Evolutionary conservation across 2,888 invertebrate genomes (phyloP).

Genomic region (Temnothorax unifasciatus): DNA sequence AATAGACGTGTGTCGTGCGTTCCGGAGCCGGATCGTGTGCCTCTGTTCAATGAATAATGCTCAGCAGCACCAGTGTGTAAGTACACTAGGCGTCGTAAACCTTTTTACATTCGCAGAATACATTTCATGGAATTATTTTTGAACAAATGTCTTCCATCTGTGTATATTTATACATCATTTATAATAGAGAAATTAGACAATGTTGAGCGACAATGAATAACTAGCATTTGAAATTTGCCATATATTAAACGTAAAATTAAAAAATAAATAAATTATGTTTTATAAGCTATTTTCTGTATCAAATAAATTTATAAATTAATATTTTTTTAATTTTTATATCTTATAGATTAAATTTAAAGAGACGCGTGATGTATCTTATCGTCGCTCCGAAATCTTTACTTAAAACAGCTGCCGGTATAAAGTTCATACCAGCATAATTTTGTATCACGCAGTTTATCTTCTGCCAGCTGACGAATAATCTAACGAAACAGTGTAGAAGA

Average conservation of each 20-base stretch:
- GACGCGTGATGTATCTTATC: background rate
- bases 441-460: background rate
- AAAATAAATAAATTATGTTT: background rate
- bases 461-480: background rate
- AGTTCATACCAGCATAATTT: background rate
- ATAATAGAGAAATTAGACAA: background rate
- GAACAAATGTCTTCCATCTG: background rate
- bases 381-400: background rate
- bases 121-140: background rate
- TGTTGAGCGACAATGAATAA: background rate
- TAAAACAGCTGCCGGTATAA: background rate
- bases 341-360: background rate
- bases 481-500: background rate
- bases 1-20: constrained; percentile 63
- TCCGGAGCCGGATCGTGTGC: constrained; percentile 56
- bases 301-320: constrained; percentile 12
- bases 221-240: background rate
- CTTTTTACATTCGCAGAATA: background rate
- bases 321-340: background rate
- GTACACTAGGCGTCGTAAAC: constrained; percentile 26
- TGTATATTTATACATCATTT: background rate
- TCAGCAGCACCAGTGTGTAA: constrained; percentile 46
- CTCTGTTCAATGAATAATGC: constrained; percentile 71
- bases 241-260: background rate
- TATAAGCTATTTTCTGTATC: background rate